Conservation (phyloP, 1,140 invertebrate genomes). For the Sycophila sp. region DNA sequence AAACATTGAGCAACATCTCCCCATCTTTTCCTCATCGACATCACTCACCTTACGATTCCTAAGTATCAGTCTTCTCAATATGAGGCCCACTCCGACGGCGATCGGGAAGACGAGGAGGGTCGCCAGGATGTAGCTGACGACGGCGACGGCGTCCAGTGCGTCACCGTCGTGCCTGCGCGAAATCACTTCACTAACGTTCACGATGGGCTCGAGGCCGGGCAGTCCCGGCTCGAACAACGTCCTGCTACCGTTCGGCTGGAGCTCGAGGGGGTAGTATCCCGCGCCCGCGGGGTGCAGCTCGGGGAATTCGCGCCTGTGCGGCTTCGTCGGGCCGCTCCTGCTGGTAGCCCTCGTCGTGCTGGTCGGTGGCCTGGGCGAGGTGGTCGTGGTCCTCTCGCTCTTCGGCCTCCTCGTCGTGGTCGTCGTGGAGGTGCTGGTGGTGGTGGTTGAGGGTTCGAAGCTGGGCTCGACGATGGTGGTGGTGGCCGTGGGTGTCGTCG, state of each 20-base stretch:
- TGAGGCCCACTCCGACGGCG: constrained; percentile 63
- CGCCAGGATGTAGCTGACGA: constrained; percentile 63
- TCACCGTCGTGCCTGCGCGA: constrained; percentile 62
- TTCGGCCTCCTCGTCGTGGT: not conserved
- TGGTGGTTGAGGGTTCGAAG: not conserved
- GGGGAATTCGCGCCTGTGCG: constrained; percentile 38
- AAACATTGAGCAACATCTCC: no score
- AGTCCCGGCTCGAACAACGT: constrained; percentile 54
- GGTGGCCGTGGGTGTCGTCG: not conserved
- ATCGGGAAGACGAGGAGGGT: constrained; percentile 64
- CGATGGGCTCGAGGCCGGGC: constrained; percentile 47
- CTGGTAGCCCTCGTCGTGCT: constrained; percentile 10
- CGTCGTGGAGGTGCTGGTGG: not conserved
- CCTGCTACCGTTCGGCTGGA: constrained; percentile 42
- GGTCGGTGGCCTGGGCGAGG: not conserved
- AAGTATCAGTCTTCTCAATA: constrained; percentile 66
- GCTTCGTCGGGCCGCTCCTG: constrained; percentile 28
- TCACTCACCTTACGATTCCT: constrained; percentile 64
- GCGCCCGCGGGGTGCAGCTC: constrained; percentile 48
- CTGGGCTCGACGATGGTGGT: constrained; percentile 10
- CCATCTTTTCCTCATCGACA: no score
- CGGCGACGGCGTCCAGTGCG: constrained; percentile 61
- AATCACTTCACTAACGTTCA: constrained; percentile 63
- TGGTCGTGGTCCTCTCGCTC: not conserved
- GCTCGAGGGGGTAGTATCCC: constrained; percentile 49